Conservation (phyloP, 2,113 vertebrate genomes). For the Alouatta palliata region DNA sequence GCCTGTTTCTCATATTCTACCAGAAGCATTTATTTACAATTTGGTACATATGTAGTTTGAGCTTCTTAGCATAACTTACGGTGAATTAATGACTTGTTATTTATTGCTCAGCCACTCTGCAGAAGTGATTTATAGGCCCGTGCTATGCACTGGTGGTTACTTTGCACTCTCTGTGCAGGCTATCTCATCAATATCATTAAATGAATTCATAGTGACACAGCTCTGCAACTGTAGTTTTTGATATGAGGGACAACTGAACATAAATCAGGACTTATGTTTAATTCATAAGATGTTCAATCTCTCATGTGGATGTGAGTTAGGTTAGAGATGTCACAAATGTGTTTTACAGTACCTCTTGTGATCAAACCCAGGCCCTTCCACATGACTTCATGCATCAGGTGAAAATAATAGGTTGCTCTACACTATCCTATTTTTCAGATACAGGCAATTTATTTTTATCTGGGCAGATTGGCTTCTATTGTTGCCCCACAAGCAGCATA, state of each 20-base stretch:
- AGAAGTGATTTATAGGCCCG: conserved; percentile 84
- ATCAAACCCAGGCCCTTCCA: conserved; percentile 77
- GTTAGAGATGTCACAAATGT: conserved; percentile 83
- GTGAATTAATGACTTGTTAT: conserved; percentile 83
- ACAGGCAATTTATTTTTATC: conserved; percentile 79
- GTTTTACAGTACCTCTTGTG: conserved; percentile 84
- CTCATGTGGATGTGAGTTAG: conserved; percentile 82
- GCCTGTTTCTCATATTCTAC: conserved; percentile 60
- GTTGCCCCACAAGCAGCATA: conserved; percentile 65
- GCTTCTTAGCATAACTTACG: conserved; percentile 81
- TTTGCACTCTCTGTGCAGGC: conserved; percentile 80
- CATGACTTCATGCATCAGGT: conserved; percentile 58
- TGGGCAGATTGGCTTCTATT: conserved; percentile 76
- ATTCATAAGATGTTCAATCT: conserved; percentile 86
- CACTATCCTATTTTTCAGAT: conserved; percentile 75
- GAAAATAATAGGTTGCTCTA: conserved; percentile 79
- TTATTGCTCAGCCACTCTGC: conserved; percentile 80
- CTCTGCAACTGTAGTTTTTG: conserved; percentile 84
- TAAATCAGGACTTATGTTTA: conserved; percentile 89
- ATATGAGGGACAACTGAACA: conserved; percentile 83
- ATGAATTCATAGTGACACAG: conserved; percentile 85
- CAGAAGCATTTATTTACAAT: conserved; percentile 72
- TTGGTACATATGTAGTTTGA: conserved; percentile 78
- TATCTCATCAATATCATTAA: conserved; percentile 86
- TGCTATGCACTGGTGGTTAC: conserved; percentile 75